Base-by-base conservation (phyloP, 35 echinoderm and acorn worm genomes). In the Amphiura filiformis region DNA sequence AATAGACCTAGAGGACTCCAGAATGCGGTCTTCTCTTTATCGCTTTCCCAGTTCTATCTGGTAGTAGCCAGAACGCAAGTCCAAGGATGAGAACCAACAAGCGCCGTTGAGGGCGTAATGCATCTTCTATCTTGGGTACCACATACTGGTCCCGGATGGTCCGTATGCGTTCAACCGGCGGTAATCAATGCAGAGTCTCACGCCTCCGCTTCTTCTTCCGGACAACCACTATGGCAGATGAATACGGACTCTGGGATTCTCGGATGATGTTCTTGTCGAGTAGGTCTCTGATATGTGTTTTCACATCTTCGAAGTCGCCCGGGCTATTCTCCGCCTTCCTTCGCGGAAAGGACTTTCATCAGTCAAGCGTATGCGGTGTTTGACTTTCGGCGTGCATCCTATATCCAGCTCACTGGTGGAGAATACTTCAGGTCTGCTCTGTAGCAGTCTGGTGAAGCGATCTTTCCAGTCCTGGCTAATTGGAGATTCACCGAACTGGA, bases 1-100 rank as follows among this genome's bases (percentile, higher is more conserved):
- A 86, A 96, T 22, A 96, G 39, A 18, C 94, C 94, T 90, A 76
- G 89, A 1, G 94, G 94, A 52, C 44, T 11, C 44, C 44, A 52
- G 20, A 52, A 52, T n/a, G 91, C 90, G n/a, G 90, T 96, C 1
- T 44, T 40, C 0, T 39, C n/a, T 33, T 82, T 20, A 42, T 89
- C 88, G 26, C 83, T 32, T 38, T 89, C 80, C 79, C 31, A 82
- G 18, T 33, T 42, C 79, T 4, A 89, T 79, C 37, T 89, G 88
- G 1, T 38, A 44, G 28, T 89, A 89, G 18, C 88, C 88, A 49
- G 79, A 56, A 9, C 30, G 11, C 28, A 88, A 35, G 36, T 89
- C n/a, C 88, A 11, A 89, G 31, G 39, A 39, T n/a, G 79, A 41
- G 47, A 89, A 89, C 31, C 65, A 89, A 41, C 18, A 57, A 32